Base-by-base conservation (phyloP, 2,797 vertebrate species). In the Sphenopsis melanotis region DNA sequence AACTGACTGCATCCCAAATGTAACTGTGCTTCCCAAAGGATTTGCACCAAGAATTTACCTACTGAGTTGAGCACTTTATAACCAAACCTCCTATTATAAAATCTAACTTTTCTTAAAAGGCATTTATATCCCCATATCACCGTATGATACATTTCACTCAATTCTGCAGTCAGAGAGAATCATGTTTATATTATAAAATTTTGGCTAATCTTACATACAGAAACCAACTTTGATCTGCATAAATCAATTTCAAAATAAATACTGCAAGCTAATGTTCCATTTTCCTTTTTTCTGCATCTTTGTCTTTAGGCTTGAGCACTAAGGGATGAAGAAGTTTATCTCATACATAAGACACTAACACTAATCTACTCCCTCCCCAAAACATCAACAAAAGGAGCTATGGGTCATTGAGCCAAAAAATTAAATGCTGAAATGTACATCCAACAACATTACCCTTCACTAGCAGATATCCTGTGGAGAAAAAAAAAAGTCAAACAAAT, bases 341-440 rank as follows among this genome's bases (percentile, higher is more conserved):
- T 89, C 24, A 1, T 41, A 47, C 24, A 19, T 60, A 89, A 89
- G 55, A 91, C 24, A 53, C 65, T 75, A 86, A 89, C 49, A 79
- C 64, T 53, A 61, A 96, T 55, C 47, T 92, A 64, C 83, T 86
- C 39, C 69, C 60, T 91, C 64, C 55, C 44, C 23, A 92, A 94
- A 95, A 94, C 61, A 80, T 66, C 79, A 92, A 91, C 70, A 80
- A 84, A 92, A 79, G 46, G 60, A 94, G 90, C 60, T 56, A 47
- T 79, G 89, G 88, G 84, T 94, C 95, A 96, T 5, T 95, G 94
- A 97, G 79, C 88, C 91, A 96, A 96, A 94, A 97, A 96, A 96
- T 96, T 94, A 92, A 94, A 95, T 79, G 78, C 69, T 76, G 59
- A 64, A 87, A 91, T 77, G 52, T 61, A 93, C 89, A 89, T 85